Evolutionary conservation across 1,140 invertebrate genomes (phyloP), one percentile per base, ranked within the genome.

Genomic region (Megalopta genalis): DNA sequence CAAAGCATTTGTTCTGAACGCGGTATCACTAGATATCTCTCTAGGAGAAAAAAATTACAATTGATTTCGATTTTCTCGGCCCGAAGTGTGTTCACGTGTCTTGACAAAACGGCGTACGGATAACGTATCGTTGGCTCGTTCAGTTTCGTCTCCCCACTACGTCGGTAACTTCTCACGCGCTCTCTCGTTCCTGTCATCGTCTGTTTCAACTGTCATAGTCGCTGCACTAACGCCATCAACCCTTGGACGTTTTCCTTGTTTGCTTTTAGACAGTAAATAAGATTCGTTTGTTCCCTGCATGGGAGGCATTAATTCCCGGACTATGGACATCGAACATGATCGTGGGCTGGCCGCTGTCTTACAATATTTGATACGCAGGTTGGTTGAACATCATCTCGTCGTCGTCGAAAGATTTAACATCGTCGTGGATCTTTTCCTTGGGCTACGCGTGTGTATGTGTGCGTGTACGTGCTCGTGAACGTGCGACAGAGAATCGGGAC

Each of bases 361-460:
- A 76, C 91, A 93, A 76, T 91, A 90, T 84, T 77, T 93, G 66
- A 90, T 93, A 83, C 88, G 90, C 87, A 93, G 93, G 92, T 93
- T 91, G 74, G 79, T 75, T 69, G 79, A 77, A 27, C 37, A 14
- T 66, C 54, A 12, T 77, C 23, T 78, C n/a, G 4, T 27, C n/a
- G 4, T 27, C 21, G 23, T 27, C 52, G 32, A 76, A 42, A 69
- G 49, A 21, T 54, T 67, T 57, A 42, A 57, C 42, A 60, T 80
- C 68, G 25, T 49, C 46, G 49, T 42, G 27, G 52, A 67, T 68
- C 18, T 69, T 70, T 62, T 46, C 49, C 25, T 32, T 42, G 9
- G 42, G 42, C 42, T 46, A 10, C 7, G 10, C 10, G 18, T 54
- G 21, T 66, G 25, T 66, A 25, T 76, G 21, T 60, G 16, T 57